These are phyloP conservation scores for Amphimedon queenslandica DNA, from an alignment of 37 sponge, comb jelly and placozoan species.

Conservation along the genomic window DNA sequence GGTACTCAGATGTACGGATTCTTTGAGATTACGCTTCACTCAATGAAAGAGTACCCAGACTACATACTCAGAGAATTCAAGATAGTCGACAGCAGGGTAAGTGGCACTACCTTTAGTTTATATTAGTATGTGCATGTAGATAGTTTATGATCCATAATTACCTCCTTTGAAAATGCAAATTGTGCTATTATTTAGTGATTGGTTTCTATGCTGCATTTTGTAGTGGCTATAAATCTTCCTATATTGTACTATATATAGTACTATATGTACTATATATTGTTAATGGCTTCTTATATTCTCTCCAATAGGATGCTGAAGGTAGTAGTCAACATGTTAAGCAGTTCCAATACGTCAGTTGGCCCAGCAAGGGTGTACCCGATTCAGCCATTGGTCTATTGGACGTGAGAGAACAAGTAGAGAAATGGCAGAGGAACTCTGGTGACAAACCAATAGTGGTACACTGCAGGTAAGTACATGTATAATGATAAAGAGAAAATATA, in stretches of 20 bases:
- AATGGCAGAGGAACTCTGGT: slow-evolving; percentile 79
- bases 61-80: slow-evolving; percentile 77
- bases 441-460: slow-evolving; percentile 71
- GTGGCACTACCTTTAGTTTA: background rate
- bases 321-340: slow-evolving; percentile 71
- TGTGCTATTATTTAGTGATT: no score
- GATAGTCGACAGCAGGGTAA: slow-evolving; percentile 66
- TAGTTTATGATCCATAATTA: no score
- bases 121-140: background rate
- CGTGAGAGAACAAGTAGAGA: slow-evolving; percentile 81
- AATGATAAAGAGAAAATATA: no score
- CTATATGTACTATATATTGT: no score
- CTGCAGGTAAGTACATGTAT: slow-evolving; percentile 85
- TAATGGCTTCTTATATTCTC: no score
- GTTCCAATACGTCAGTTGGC: slow-evolving; percentile 90
- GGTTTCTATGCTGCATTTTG: no score
- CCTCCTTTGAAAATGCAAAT: no score
- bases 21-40: slow-evolving; percentile 45
- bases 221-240: no score
- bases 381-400: slow-evolving; percentile 66
- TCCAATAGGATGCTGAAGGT: slow-evolving; percentile 21
- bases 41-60: slow-evolving; percentile 42
- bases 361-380: slow-evolving; percentile 67
- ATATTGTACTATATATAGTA: no score
- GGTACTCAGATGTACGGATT: slow-evolving; percentile 52